Conservation (phyloP, 2,113 vertebrate genomes). For the Smithornis capensis region DNA sequence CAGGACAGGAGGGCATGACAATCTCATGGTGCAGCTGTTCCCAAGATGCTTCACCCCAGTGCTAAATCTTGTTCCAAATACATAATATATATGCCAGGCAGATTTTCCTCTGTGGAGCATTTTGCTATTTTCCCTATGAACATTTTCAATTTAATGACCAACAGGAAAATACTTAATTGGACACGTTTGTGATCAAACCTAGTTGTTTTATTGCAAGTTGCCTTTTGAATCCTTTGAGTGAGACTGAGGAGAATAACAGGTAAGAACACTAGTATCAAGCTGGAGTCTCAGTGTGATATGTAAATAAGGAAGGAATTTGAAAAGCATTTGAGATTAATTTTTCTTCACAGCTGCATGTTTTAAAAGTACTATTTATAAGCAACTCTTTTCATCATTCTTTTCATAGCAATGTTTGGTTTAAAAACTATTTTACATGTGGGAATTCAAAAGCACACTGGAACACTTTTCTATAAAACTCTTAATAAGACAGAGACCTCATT, state of each 20-base stretch:
- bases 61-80: not conserved
- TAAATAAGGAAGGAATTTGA: not conserved
- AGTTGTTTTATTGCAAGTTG: not conserved
- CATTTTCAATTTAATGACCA: not conserved
- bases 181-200: not conserved
- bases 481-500: not conserved
- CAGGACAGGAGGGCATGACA: not conserved
- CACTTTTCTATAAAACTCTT: not conserved
- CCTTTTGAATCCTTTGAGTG: conserved; percentile 16
- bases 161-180: not conserved
- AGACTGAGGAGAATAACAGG: not conserved
- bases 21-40: not conserved
- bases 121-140: not conserved
- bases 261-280: not conserved
- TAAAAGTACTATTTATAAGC: not conserved
- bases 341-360: not conserved
- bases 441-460: not conserved
- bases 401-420: not conserved
- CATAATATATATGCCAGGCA: not conserved
- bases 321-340: not conserved
- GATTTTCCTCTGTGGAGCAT: not conserved
- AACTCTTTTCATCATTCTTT: not conserved
- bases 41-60: not conserved
- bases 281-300: not conserved
- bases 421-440: not conserved